These are phyloP conservation scores for Phoeniculus purpureus DNA, from an alignment of 2,797 vertebrate genomes.

Conservation along the genomic window DNA sequence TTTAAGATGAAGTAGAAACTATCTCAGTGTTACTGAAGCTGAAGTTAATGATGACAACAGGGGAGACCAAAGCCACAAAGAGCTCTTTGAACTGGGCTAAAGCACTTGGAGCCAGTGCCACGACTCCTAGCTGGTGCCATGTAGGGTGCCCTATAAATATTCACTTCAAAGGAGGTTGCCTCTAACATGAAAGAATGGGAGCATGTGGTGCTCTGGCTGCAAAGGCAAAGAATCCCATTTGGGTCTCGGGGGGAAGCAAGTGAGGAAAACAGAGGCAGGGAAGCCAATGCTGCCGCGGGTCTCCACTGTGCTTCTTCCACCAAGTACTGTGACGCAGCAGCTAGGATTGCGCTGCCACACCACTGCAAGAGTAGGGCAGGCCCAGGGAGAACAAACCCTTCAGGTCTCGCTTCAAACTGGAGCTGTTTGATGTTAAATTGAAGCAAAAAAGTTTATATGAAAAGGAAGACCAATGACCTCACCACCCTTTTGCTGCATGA, in stretches of 20 bases:
- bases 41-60: not conserved
- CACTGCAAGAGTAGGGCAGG: not conserved
- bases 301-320: not conserved
- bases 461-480: constrained; percentile 3
- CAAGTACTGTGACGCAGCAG: not conserved
- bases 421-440: constrained; percentile 3
- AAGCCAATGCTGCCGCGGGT: not conserved
- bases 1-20: not conserved
- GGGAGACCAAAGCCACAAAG: not conserved
- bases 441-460: not conserved
- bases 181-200: constrained; percentile 16
- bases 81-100: not conserved
- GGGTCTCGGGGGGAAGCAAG: not conserved
- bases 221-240: not conserved
- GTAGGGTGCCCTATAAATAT: constrained; percentile 35
- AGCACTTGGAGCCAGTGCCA: not conserved
- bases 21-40: not conserved
- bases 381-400: not conserved
- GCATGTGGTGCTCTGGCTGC: not conserved
- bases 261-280: not conserved
- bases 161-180: constrained; percentile 23
- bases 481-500: not conserved
- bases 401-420: not conserved
- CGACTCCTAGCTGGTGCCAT: not conserved
- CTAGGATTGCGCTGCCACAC: not conserved